These are phyloP conservation scores for Melanchra persicariae DNA, from an alignment of 2,888 invertebrate genomes.

Conservation along the genomic window DNA sequence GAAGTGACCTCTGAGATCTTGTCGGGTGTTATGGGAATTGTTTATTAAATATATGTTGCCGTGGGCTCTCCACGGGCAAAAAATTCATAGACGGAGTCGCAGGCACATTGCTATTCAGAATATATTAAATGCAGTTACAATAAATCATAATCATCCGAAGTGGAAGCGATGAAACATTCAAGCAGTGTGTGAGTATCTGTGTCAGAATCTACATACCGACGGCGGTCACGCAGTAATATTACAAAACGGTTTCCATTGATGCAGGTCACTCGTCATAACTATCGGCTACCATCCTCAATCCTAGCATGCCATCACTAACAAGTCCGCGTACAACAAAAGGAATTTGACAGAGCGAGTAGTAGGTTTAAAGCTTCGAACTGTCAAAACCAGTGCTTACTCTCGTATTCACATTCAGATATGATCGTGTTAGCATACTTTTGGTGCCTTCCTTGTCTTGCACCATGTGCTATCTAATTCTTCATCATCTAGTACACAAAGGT, in stretches of 20 bases:
- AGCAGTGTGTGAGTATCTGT: constrained; percentile 56
- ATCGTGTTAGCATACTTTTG: background rate
- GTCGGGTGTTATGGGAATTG: background rate
- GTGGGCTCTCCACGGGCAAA: background rate
- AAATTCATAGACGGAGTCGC: background rate
- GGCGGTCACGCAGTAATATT: constrained; percentile 58
- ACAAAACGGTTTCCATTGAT: constrained; percentile 57
- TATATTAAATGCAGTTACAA: constrained; percentile 25
- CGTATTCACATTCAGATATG: background rate
- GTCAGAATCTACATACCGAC: constrained; percentile 65
- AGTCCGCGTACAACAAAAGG: background rate
- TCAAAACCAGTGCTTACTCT: background rate
- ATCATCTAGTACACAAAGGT: background rate
- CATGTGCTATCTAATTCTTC: no score
- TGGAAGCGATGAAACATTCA: constrained; percentile 46
- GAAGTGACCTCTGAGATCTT: background rate
- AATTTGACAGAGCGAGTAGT: background rate
- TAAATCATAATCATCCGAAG: constrained; percentile 41
- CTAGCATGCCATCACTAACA: constrained; percentile 4
- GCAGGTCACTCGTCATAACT: constrained; percentile 27
- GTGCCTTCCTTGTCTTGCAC: no score
- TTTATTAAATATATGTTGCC: background rate
- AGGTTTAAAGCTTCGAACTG: background rate
- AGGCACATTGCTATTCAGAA: background rate
- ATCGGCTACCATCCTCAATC: background rate